Evolutionary conservation across 2,888 invertebrate species (phyloP).

Genomic region (Apamea epomidion): DNA sequence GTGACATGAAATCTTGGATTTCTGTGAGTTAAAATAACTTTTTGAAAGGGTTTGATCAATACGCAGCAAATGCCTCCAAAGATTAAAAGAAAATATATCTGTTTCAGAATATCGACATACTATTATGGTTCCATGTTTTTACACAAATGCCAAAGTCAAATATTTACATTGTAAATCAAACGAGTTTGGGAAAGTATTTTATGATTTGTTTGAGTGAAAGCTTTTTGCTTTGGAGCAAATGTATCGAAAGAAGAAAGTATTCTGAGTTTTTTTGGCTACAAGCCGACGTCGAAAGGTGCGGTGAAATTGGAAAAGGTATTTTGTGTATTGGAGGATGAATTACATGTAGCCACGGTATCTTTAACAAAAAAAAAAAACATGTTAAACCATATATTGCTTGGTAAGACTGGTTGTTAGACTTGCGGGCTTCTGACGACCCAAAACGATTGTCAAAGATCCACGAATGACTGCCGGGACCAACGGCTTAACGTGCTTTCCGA

Average conservation of each 20-base stretch:
- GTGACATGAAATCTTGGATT: not conserved
- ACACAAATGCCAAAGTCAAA: constrained; percentile 13
- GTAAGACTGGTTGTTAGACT: not conserved
- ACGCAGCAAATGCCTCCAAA: not conserved
- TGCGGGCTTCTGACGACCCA: not conserved
- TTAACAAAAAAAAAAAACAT: not conserved
- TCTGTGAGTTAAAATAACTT: not conserved
- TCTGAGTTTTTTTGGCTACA: constrained; percentile 1
- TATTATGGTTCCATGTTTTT: constrained; percentile 11
- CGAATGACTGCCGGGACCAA: not conserved
- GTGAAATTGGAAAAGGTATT: not conserved
- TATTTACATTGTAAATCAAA: constrained; percentile 46
- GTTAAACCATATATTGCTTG: not conserved
- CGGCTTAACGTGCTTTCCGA: too few species aligned
- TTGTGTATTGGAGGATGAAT: constrained; percentile 5
- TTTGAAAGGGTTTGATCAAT: not conserved
- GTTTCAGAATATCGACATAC: not conserved
- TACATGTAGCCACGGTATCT: not conserved
- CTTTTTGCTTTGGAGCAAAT: constrained; percentile 36
- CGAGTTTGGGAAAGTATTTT: constrained; percentile 22
- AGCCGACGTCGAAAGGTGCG: constrained; percentile 2
- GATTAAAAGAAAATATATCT: not conserved
- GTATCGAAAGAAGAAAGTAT: constrained; percentile 5
- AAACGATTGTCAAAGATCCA: not conserved
- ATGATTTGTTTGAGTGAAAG: constrained; percentile 33